A percentile compares a stretch with the other conserved stretches of the same genome.
These are phyloP conservation scores for Drosophila miranda DNA, from an alignment of 1,140 invertebrate genomes.

Conservation along the genomic window DNA sequence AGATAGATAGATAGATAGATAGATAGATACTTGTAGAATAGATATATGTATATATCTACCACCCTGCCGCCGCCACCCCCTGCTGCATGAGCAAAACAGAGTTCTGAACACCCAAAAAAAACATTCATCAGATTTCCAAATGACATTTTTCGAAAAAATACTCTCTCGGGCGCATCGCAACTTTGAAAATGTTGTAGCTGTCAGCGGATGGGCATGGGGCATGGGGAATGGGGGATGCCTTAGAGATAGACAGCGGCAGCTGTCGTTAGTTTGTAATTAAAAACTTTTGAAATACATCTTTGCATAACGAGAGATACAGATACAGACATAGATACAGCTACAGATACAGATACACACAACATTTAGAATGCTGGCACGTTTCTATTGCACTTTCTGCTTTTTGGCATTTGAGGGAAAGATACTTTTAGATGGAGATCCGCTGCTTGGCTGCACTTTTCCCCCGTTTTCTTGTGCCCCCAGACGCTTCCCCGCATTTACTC, in stretches of 20 bases:
- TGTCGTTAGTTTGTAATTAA: conserved; percentile 82
- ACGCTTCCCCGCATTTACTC: too few relatives aligned
- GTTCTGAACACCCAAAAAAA: conserved; percentile 30
- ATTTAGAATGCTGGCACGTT: conserved; percentile 46
- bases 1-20: conserved; percentile 47
- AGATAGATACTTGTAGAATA: conserved; percentile 19
- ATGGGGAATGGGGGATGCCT: conserved; percentile 4
- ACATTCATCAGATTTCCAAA: conserved; percentile 78
- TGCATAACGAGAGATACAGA: conserved; percentile 9
- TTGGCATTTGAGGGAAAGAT: conserved; percentile 15
- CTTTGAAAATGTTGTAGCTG: conserved; percentile 69
- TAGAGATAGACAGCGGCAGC: conserved; percentile 72
- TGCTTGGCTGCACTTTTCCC: conserved; percentile 14
- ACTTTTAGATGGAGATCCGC: conserved; percentile 39
- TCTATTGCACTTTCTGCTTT: conserved; percentile 57
- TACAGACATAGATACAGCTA: conserved; percentile 18
- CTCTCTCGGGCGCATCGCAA: conserved; percentile 24
- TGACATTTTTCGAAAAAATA: conserved; percentile 55
- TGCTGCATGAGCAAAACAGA: conserved; percentile 40
- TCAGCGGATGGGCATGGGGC: conserved; percentile 31
- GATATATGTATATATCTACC: conserved; percentile 14
- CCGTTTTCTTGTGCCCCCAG: too few relatives aligned
- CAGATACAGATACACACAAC: conserved; percentile 39
- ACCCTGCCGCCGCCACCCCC: neutral
- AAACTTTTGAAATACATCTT: conserved; percentile 75